A percentile compares a stretch with the other conserved stretches of the same genome.
phyloP scores from a whole-genome alignment of 2,113 vertebrate genomes.

The Notarius quadriscutis region DNA sequence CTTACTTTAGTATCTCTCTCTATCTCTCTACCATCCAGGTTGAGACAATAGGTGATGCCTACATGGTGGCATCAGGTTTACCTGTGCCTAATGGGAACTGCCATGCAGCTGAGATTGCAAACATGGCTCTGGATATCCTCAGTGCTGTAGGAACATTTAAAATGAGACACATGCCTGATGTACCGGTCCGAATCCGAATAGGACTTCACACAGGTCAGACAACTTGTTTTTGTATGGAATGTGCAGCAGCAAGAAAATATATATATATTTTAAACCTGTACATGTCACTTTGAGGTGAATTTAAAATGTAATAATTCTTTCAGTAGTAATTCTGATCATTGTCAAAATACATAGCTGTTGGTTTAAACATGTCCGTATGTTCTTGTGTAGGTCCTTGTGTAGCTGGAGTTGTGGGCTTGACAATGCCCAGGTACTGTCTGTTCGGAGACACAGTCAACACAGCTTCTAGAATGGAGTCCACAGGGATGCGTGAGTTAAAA shows the following conservation, averaged over 20 bases:
- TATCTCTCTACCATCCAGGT: conserved; percentile 61
- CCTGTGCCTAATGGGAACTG: conserved; percentile 73
- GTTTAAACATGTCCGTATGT: conserved; percentile 6
- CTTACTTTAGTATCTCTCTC: neutral
- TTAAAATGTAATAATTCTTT: neutral
- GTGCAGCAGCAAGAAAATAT: neutral
- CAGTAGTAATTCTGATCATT: neutral
- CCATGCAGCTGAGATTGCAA: conserved; percentile 76
- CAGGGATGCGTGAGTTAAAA: conserved; percentile 69
- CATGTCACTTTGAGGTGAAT: neutral
- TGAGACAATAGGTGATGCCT: conserved; percentile 81
- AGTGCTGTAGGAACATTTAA: conserved; percentile 79
- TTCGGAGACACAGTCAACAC: conserved; percentile 79
- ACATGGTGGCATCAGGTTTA: conserved; percentile 80
- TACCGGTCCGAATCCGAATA: conserved; percentile 78
- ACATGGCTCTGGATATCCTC: conserved; percentile 81
- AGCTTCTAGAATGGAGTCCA: conserved; percentile 77
- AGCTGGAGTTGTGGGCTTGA: conserved; percentile 77
- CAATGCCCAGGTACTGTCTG: conserved; percentile 81
- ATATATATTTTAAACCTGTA: neutral
- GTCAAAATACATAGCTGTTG: neutral
- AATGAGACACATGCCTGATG: conserved; percentile 81
- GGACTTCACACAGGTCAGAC: conserved; percentile 76
- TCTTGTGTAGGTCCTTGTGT: conserved; percentile 69
- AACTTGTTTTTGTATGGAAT: neutral